Percentiles rank a stretch among this genome's conserved stretches.
Evolutionary conservation across 2,888 invertebrate species (phyloP).

Genomic region (Melieria picta): DNA sequence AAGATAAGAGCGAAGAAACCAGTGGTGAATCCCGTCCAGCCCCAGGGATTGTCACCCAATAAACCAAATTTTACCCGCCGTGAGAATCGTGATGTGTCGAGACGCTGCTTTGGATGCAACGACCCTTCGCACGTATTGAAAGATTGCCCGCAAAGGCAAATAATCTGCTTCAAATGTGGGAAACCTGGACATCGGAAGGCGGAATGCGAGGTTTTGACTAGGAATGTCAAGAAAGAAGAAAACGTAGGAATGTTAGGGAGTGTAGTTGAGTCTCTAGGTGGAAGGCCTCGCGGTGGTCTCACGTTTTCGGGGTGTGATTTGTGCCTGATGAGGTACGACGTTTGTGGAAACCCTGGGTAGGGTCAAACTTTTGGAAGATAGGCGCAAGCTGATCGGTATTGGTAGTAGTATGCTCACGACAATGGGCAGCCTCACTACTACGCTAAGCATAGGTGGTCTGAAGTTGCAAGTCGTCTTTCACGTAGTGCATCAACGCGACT

Average conservation of each 20-base stretch:
- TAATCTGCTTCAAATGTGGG: constrained; percentile 1
- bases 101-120: constrained; percentile 2
- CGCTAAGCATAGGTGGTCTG: background rate
- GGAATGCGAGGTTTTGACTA: background rate
- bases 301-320: constrained; percentile 7
- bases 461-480: constrained; percentile 13
- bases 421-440: constrained; percentile 13
- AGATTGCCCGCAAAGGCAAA: background rate
- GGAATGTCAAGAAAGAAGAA: background rate
- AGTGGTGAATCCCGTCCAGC: background rate
- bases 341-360: background rate
- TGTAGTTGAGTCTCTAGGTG: background rate
- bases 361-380: background rate
- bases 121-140: background rate
- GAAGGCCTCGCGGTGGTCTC: background rate
- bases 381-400: constrained; percentile 12
- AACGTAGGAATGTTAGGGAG: background rate
- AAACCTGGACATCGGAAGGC: background rate
- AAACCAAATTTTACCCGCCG: background rate
- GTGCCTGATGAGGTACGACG: constrained; percentile 4
- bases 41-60: background rate
- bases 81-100: background rate
- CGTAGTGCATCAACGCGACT: too few relatives aligned
- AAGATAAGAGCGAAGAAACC: constrained; percentile 3
- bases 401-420: constrained; percentile 13